Evolutionary conservation across 2,113 vertebrate genomes (phyloP).

Genomic region (Corvus cornix): DNA sequence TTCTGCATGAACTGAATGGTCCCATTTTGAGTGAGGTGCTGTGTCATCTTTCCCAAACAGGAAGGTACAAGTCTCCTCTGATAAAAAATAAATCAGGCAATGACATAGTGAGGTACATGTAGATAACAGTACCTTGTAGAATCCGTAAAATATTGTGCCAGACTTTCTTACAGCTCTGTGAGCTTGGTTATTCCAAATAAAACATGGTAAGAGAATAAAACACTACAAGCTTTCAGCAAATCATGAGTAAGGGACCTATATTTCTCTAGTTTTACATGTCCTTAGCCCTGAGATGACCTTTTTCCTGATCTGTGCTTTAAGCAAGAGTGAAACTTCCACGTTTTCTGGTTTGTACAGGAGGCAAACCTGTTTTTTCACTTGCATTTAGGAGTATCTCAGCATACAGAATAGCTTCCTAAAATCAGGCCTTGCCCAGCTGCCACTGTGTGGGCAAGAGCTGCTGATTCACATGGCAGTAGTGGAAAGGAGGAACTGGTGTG

Average conservation of each 20-base stretch:
- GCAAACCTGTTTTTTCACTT: not conserved
- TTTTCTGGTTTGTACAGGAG: not conserved
- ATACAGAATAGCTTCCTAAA: not conserved
- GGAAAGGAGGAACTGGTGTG: not conserved
- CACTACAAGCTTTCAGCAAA: not conserved
- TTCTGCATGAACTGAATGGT: not conserved
- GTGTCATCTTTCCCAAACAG: not conserved
- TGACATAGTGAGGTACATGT: not conserved
- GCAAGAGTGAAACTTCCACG: not conserved
- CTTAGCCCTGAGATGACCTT: not conserved
- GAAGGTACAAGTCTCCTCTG: not conserved
- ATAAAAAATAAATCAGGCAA: not conserved
- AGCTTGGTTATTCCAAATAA: not conserved
- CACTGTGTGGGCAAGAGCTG: not conserved
- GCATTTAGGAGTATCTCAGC: not conserved
- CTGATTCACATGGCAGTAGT: not conserved
- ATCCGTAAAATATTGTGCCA: not conserved
- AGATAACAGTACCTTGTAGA: not conserved
- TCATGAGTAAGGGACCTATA: not conserved
- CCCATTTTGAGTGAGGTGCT: not conserved
- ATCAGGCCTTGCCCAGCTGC: not conserved
- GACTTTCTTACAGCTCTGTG: not conserved
- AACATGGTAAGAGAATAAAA: not conserved
- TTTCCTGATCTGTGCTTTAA: not conserved
- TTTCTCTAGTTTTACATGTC: not conserved